Evolutionary conservation across 2,113 vertebrate species (phyloP), one percentile per base, ranked within the genome.

Genomic region (Sinosuthora webbiana): DNA sequence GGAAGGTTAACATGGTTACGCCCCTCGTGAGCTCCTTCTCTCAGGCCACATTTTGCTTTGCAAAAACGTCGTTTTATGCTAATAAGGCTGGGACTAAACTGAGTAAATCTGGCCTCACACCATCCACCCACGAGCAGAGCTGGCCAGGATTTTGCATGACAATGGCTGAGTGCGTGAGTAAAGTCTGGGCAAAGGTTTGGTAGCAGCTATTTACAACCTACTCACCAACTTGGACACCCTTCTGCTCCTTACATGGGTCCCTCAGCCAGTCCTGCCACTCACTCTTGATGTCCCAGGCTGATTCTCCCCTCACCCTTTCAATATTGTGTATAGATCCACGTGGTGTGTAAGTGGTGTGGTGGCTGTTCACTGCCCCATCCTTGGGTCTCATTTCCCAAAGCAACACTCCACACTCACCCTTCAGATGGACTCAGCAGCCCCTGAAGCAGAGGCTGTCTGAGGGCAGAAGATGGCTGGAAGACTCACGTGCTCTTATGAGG

Each of bases 321-420:
- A 7, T 0, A 13, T 0, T 7, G 7, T 11, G 18, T 6, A 9
- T 0, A 33, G 17, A 33, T 15, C 20, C 13, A 52, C 3, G 0
- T 7, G 50, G 45, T 25, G 69, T 12, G 0, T 2, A 25, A 5
- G 1, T 10, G 60, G 37, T 18, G 59, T 7, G 60, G n/a, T 1
- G 5, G 76, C 50, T 91, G 75, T 2, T 35, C 42, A n/a, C 27
- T 0, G 25, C n/a, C 42, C 55, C 41, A 37, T 2, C n/a, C 23
- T 9, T 6, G 17, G 5, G 5, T 19, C 47, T 74, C 42, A 3
- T 18, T 35, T 57, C 68, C 31, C 79, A 77, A 22, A 90, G 71
- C 50, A 62, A 31, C 14, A 5, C 10, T 15, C 39, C 55, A 37
- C 78, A 4, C 12, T 69, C 45, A 22, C 9, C 2, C 85, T 77